Conservation (phyloP, 2,797 vertebrate genomes). For the Pseudochirops corinnae region DNA sequence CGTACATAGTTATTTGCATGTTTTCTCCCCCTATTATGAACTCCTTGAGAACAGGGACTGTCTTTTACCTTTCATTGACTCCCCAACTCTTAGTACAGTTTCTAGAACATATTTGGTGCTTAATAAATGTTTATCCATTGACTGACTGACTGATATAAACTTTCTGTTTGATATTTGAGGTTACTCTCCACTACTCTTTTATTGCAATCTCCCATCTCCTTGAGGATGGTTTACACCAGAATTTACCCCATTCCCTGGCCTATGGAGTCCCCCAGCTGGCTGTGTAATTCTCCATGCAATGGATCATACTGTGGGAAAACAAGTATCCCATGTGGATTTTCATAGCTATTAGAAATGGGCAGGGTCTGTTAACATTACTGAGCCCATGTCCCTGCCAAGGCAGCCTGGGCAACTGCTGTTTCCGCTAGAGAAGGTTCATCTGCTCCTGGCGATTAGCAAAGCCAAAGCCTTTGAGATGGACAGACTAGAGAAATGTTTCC, state of each 20-base stretch:
- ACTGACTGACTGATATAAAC: background rate
- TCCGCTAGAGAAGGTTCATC: background rate
- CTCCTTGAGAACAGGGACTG: background rate
- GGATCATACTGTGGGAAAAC: constrained; percentile 46
- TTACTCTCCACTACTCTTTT: background rate
- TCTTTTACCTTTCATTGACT: background rate
- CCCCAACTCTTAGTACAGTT: background rate
- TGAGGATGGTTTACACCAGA: background rate
- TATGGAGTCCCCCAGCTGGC: background rate
- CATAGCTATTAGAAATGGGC: constrained; percentile 36
- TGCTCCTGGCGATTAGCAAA: background rate
- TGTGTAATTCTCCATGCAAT: constrained; percentile 11
- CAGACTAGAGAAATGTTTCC: constrained; percentile 26
- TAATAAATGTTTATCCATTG: background rate
- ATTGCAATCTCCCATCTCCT: background rate
- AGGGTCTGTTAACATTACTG: background rate
- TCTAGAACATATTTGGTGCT: background rate
- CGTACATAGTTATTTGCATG: background rate
- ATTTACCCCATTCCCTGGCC: background rate
- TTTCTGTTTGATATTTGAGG: background rate
- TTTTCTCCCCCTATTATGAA: background rate
- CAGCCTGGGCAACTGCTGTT: background rate
- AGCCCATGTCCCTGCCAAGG: background rate
- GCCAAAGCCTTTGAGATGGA: background rate
- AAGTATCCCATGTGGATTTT: background rate